A percentile compares a stretch with the other conserved stretches of the same genome.
Conservation (phyloP, 2,888 invertebrate genomes). For the Heteromyza rotundicornis region DNA sequence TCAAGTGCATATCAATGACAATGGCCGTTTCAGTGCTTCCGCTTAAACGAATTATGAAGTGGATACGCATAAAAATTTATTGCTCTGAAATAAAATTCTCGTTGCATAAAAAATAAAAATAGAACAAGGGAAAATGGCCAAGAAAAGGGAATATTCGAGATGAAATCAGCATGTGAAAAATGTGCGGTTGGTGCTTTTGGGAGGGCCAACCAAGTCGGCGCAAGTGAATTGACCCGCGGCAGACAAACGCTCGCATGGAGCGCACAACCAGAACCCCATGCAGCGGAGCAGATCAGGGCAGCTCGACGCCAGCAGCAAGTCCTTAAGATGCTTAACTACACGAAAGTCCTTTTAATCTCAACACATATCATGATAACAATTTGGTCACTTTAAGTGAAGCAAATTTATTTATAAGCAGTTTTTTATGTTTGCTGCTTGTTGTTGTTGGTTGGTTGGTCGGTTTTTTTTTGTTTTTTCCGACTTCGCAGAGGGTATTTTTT, state of each 20-base stretch:
- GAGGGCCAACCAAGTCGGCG: neutral
- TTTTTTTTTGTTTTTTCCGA: neutral
- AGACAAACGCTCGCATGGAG: neutral
- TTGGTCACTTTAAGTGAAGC: constrained; percentile 62
- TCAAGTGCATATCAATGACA: constrained; percentile 21
- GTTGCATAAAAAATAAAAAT: neutral
- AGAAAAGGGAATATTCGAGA: constrained; percentile 27
- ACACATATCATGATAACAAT: constrained; percentile 61
- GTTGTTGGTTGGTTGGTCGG: too few species aligned
- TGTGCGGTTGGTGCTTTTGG: constrained; percentile 37
- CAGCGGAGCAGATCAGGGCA: neutral
- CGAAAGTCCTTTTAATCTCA: constrained; percentile 61
- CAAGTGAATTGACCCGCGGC: neutral
- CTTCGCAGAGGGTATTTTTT: constrained; percentile 16
- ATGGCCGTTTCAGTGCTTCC: constrained; percentile 35
- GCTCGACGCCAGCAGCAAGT: neutral
- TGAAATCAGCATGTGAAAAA: constrained; percentile 54
- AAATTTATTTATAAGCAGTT: constrained; percentile 61
- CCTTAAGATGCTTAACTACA: constrained; percentile 40
- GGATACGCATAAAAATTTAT: constrained; percentile 60
- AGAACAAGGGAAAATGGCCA: constrained; percentile 4
- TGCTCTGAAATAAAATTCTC: constrained; percentile 51
- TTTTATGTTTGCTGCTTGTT: constrained; percentile 6
- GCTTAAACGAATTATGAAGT: constrained; percentile 56
- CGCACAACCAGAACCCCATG: neutral